A percentile compares a stretch with the other conserved stretches of the same genome.
Conservation (phyloP, 2,888 invertebrate species). For the Chalcis sispes region DNA sequence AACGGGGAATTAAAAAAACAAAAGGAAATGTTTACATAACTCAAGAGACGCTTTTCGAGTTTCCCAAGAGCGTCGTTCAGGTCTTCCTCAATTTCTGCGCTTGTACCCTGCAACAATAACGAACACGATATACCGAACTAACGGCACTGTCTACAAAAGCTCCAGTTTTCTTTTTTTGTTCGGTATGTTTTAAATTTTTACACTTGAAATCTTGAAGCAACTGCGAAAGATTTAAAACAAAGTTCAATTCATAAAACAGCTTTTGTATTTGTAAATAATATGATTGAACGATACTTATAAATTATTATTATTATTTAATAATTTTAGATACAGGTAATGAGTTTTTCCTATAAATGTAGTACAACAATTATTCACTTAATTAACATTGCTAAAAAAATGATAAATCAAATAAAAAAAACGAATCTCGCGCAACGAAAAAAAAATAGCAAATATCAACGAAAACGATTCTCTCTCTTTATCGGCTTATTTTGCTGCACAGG, state of each 20-base stretch:
- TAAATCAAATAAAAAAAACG: not conserved
- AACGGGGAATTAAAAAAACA: slow-evolving; percentile 38
- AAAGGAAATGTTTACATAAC: too few species aligned
- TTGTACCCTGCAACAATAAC: slow-evolving; percentile 2
- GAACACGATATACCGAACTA: slow-evolving; percentile 38
- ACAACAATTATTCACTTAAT: too few species aligned
- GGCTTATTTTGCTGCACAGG: slow-evolving; percentile 34
- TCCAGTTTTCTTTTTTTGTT: slow-evolving; percentile 9
- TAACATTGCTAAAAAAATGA: not conserved
- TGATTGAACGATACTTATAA: not conserved
- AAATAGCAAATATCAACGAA: slow-evolving; percentile 13
- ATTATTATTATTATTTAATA: not conserved
- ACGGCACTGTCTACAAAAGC: slow-evolving; percentile 4
- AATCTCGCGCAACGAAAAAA: not conserved
- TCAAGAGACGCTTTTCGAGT: too few species aligned
- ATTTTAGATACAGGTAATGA: not conserved
- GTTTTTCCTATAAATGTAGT: too few species aligned
- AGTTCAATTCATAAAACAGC: too few species aligned
- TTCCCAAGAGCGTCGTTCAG: slow-evolving; percentile 45
- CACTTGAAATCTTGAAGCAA: not conserved
- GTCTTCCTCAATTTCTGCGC: slow-evolving; percentile 4
- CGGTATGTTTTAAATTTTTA: slow-evolving; percentile 16
- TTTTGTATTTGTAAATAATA: too few species aligned
- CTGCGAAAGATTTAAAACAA: too few species aligned
- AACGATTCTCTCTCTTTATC: slow-evolving; percentile 43